Percentiles rank a stretch among this genome's conserved stretches.
phyloP scores from a whole-genome alignment of 2,113 vertebrate species.

The Chaenocephalus aceratus region DNA sequence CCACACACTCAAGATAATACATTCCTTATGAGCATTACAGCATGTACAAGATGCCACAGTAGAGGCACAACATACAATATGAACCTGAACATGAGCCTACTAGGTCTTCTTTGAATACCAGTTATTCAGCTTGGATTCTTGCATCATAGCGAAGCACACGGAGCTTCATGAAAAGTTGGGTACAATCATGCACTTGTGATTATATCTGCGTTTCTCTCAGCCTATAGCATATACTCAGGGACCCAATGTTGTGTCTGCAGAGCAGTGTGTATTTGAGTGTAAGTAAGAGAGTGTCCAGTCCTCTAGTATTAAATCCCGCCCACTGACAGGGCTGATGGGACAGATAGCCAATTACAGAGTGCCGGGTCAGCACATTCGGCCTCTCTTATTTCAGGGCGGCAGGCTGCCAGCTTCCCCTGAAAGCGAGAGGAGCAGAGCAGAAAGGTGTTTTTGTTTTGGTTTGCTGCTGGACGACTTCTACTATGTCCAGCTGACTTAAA shows the following conservation, averaged over 20 bases:
- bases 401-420: conserved; percentile 43
- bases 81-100: too few species aligned
- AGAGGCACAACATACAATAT: too few species aligned
- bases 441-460: conserved; percentile 68
- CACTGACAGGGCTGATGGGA: conserved; percentile 53
- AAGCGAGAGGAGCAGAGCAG: conserved; percentile 36
- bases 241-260: background rate
- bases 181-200: conserved; percentile 31
- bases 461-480: conserved; percentile 8
- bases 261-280: conserved; percentile 19
- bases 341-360: conserved; percentile 68
- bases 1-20: too few species aligned
- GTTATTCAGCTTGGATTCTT: conserved; percentile 13
- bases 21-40: too few species aligned
- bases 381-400: conserved; percentile 64
- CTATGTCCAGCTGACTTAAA: conserved; percentile 39
- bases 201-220: conserved; percentile 39
- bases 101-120: background rate
- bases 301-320: conserved; percentile 26
- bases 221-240: background rate
- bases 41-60: too few species aligned
- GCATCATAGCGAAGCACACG: background rate
- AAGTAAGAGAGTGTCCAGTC: conserved; percentile 15
- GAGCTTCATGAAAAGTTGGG: conserved; percentile 24
- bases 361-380: conserved; percentile 66